Evolutionary conservation across 1,140 invertebrate species (phyloP).

Genomic region (Diorhabda sublineata): DNA sequence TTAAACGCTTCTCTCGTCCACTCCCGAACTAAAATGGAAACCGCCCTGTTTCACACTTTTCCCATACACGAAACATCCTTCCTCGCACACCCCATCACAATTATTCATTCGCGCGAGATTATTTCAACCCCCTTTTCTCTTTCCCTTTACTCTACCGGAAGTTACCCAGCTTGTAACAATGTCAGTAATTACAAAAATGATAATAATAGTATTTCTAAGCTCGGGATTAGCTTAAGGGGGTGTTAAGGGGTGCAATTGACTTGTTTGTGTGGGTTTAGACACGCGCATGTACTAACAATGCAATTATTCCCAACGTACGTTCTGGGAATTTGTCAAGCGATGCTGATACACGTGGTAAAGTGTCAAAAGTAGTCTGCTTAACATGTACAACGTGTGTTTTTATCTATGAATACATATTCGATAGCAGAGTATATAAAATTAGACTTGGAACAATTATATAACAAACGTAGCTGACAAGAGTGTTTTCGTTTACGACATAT

Average conservation of each 20-base stretch:
- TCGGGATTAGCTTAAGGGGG: constrained; percentile 12
- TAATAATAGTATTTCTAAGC: constrained; percentile 10
- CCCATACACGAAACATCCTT: not conserved
- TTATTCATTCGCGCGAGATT: constrained; percentile 2
- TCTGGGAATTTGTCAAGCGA: not conserved
- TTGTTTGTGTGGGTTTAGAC: constrained; percentile 12
- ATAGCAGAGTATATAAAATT: no score
- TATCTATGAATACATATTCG: no score
- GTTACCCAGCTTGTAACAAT: constrained; percentile 4
- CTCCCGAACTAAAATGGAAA: not conserved
- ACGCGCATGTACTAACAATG: constrained; percentile 4
- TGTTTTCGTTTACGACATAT: no score
- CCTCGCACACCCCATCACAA: not conserved
- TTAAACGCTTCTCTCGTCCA: no score
- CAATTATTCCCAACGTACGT: not conserved
- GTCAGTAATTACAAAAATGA: constrained; percentile 16
- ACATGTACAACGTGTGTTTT: no score
- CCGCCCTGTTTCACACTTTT: not conserved
- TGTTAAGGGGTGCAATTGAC: constrained; percentile 9
- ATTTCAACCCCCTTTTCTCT: not conserved
- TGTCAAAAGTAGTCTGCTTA: no score
- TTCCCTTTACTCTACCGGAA: not conserved
- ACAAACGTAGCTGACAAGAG: no score
- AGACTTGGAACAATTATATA: no score
- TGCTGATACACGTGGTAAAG: no score